Evolutionary conservation across 2,888 invertebrate genomes (phyloP).

Genomic region (Furcula furcula): DNA sequence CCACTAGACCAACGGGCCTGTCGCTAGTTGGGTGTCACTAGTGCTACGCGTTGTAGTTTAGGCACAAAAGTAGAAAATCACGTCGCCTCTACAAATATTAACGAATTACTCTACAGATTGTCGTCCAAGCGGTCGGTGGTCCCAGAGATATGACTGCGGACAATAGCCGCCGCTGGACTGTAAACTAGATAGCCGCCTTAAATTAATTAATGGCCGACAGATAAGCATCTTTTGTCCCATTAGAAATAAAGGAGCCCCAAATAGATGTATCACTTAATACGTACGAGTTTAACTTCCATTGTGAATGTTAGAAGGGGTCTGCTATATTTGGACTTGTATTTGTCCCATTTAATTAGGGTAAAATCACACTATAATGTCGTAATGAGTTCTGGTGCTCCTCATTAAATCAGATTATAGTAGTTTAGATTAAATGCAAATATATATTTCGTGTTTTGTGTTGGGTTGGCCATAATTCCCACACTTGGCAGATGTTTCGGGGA

Average conservation of each 20-base stretch:
- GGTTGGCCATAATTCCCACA: too few species aligned
- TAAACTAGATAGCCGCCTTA: constrained; percentile 53
- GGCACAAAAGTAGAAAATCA: background rate
- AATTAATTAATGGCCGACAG: constrained; percentile 50
- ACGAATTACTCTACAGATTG: constrained; percentile 14
- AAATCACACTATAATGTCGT: too few species aligned
- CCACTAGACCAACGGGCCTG: too few species aligned
- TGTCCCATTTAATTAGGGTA: too few species aligned
- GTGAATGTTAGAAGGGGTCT: constrained; percentile 23
- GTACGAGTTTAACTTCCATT: constrained; percentile 13
- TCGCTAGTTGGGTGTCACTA: too few species aligned
- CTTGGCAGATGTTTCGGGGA: too few species aligned
- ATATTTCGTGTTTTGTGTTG: too few species aligned
- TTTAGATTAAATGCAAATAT: too few species aligned
- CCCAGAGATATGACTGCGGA: constrained; percentile 36
- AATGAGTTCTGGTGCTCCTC: too few species aligned
- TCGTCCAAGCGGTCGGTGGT: constrained; percentile 15
- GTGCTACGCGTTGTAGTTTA: too few species aligned
- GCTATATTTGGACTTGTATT: too few species aligned
- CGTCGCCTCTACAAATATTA: constrained; percentile 20
- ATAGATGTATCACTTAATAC: constrained; percentile 21
- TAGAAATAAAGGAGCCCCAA: constrained; percentile 28
- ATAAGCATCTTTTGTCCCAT: constrained; percentile 35
- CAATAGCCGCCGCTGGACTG: constrained; percentile 49
- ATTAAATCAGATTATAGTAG: too few species aligned